Conservation (phyloP, 2,113 vertebrate genomes). For the Podiceps cristatus region DNA sequence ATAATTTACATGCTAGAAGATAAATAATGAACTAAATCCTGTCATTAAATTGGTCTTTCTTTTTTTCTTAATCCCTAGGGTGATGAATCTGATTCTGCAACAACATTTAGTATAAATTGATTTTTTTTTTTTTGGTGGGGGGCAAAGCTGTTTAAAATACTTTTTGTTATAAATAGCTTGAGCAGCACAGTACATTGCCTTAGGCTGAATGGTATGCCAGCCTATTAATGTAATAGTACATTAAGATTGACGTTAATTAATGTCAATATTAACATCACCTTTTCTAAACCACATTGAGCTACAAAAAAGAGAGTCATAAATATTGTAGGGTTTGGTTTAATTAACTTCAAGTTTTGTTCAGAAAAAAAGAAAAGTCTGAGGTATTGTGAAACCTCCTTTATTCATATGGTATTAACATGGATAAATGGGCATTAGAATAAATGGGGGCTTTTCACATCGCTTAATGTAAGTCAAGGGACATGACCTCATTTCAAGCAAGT, state of each 20-base stretch:
- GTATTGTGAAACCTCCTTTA: constrained; percentile 18
- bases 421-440: background rate
- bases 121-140: constrained; percentile 13
- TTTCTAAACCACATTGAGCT: constrained; percentile 63
- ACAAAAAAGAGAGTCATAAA: constrained; percentile 42
- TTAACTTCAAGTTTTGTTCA: constrained; percentile 44
- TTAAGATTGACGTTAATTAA: constrained; percentile 78
- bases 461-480: constrained; percentile 33
- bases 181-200: constrained; percentile 60
- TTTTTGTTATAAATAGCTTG: constrained; percentile 74
- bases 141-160: constrained; percentile 70
- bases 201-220: constrained; percentile 65
- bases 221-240: constrained; percentile 67
- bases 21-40: constrained; percentile 86
- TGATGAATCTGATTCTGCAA: constrained; percentile 80
- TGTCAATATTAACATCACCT: constrained; percentile 62
- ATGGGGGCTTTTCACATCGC: constrained; percentile 9
- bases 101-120: constrained; percentile 78
- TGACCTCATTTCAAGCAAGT: constrained; percentile 51
- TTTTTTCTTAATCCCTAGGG: constrained; percentile 79
- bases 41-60: constrained; percentile 81
- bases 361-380: background rate
- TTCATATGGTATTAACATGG: constrained; percentile 23
- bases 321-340: constrained; percentile 65
- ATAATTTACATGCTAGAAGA: constrained; percentile 84